Base-by-base conservation (phyloP, 2,797 vertebrate genomes). In the Rallus crepitans region DNA sequence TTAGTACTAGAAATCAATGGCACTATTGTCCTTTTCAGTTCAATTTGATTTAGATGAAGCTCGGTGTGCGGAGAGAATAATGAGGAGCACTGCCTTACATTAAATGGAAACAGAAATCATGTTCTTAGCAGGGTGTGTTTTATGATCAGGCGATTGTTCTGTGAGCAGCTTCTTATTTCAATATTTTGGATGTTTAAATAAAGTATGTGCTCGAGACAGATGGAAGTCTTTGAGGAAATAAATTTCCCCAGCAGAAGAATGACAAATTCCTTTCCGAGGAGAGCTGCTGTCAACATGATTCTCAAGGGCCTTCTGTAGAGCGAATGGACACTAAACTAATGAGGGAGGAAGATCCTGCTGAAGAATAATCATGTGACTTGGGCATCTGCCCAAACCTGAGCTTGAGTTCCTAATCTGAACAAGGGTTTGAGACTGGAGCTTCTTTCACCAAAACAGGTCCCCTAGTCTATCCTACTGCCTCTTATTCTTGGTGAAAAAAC, bases 1-100 rank as follows among this genome's bases (percentile, higher is more conserved):
- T 96, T 96, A 96, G 90, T 87, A 91, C 88, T 84, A 73, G 93
- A 92, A 97, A 96, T 97, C 96, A 96, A 97, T 95, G 87, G 90
- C 81, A 87, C 86, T 94, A 96, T 96, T 96, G 96, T 97, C 95
- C 93, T 94, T 93, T 89, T 93, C 96, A 91, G 93, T 95, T 90
- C 88, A 89, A 87, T 95, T 96, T 95, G 96, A 97, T 95, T 96
- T 94, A 97, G 88, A 93, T 89, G 94, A 95, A 87, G 70, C 91
- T 93, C 3, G 6, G 47, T 88, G 82, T 92, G 92, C 82, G 86
- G 84, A 88, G 78, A 92, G 82, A 94, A 95, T 94, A 96, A 96
- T 79, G 93, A 97, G 71, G 53, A 91, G 77, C 80, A 87, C 70
- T 90, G 82, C 53, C 48, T 96, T 86, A 84, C 56, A 82, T 92